Evolutionary conservation across 2,888 invertebrate genomes (phyloP), one percentile per base, ranked within the genome.

Genomic region (Melipona bicolor): DNA sequence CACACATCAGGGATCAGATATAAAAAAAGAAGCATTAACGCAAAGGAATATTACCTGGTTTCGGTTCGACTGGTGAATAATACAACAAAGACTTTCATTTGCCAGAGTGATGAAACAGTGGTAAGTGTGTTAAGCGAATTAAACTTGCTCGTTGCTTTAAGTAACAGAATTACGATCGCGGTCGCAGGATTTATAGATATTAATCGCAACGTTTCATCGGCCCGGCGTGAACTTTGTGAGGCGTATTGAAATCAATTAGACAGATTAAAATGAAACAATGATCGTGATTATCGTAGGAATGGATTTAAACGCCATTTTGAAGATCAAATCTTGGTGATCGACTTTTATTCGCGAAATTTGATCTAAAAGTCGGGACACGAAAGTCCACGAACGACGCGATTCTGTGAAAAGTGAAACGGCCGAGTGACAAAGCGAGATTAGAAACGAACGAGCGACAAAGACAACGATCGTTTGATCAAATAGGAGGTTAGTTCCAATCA

Each of bases 401-500:
- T 19, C 6, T 19, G 0, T 6, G 49, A 11, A 59, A 36, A 43
- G n/a, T 24, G 24, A 24, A 64, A 50, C 24, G 36, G 27, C 0
- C 6, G 21, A 15, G 56, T 4, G 27, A 32, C 11, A 21, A 4
- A 19, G 0, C 27, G 11, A 4, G 4, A 2, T 64, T 17, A 36
- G 13, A 65, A 36, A 19, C 9, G 4, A 24, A 3, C 3, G 24
- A 15, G n/a, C 11, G 50, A n/a, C 17, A 2, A 32, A 21, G n/a
- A 49, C 15, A 19, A 59, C 5, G 19, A 13, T 62, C 13, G 56
- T 24, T 88, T 83, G 87, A 84, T 85, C 85, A 69, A 74, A 76
- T 77, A 82, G 75, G 52, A 72, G 59, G 73, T 75, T 56, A 62
- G 81, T 54, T 88, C 65, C 61, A 75, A 86, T 83, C 87, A 64